phyloP scores from a whole-genome alignment of 2,797 vertebrate genomes.

The Cephalopachus bancanus region DNA sequence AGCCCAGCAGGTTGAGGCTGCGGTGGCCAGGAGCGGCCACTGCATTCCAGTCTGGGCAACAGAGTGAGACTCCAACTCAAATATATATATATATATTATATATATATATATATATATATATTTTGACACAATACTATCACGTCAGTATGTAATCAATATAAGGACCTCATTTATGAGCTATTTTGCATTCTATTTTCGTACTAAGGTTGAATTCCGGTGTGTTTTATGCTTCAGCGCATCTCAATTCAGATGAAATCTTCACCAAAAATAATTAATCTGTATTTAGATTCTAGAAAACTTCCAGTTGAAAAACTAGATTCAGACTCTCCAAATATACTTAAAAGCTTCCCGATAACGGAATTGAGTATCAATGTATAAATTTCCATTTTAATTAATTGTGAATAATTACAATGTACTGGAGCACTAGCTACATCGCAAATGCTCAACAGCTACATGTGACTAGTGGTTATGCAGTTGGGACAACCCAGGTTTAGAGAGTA shows the following conservation, averaged over 20 bases:
- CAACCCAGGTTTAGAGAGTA: neutral
- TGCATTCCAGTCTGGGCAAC: too few species aligned
- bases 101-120: too few species aligned
- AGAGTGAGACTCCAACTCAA: too few species aligned
- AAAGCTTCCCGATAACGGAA: neutral
- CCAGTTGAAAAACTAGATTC: conserved; percentile 17
- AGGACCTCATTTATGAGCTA: neutral
- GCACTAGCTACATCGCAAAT: neutral
- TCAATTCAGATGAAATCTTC: conserved; percentile 35
- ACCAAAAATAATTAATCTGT: neutral
- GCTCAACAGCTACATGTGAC: neutral
- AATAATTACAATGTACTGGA: conserved; percentile 13
- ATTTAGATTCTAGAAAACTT: conserved; percentile 53
- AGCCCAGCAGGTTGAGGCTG: too few species aligned
- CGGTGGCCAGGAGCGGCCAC: too few species aligned
- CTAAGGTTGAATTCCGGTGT: neutral
- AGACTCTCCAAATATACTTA: neutral
- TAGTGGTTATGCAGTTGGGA: neutral
- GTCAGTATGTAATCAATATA: conserved; percentile 16
- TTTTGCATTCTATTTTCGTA: conserved; percentile 22
- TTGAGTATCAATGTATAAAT: neutral
- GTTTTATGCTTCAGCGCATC: neutral
- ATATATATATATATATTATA: too few species aligned
- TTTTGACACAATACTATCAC: neutral
- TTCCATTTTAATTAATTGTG: conserved; percentile 51